These are phyloP conservation scores for Helicoverpa zea DNA, from an alignment of 1,140 invertebrate genomes.

Conservation along the genomic window DNA sequence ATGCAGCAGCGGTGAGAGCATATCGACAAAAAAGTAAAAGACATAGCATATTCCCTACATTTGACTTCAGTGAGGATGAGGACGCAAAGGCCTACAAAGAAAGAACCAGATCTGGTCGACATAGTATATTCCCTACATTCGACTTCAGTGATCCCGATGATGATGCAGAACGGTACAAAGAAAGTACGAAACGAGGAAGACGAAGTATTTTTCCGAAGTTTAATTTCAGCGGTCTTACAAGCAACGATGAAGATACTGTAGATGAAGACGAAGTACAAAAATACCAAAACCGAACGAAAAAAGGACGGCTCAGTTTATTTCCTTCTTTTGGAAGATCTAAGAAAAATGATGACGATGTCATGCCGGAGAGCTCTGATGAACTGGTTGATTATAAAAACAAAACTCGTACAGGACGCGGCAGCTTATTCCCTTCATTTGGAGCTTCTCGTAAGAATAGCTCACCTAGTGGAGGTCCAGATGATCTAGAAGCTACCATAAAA, in stretches of 20 bases:
- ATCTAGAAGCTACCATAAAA: constrained; percentile 76
- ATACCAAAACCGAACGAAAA: constrained; percentile 80
- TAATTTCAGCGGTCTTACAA: constrained; percentile 74
- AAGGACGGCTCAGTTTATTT: constrained; percentile 79
- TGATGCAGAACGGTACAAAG: constrained; percentile 73
- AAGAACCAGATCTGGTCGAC: constrained; percentile 66
- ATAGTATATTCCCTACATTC: constrained; percentile 75
- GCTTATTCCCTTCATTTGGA: constrained; percentile 79
- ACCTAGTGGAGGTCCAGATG: constrained; percentile 62
- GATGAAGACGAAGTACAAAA: constrained; percentile 78
- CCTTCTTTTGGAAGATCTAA: constrained; percentile 80
- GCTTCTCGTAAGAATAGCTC: constrained; percentile 75
- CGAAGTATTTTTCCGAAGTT: constrained; percentile 82
- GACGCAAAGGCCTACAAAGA: constrained; percentile 66
- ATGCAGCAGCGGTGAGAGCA: constrained; percentile 64
- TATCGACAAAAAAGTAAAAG: constrained; percentile 78
- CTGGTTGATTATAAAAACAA: constrained; percentile 81
- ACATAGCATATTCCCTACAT: constrained; percentile 81
- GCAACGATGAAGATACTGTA: constrained; percentile 76
- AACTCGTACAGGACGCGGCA: constrained; percentile 73
- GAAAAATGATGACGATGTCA: constrained; percentile 75
- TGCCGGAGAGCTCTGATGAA: constrained; percentile 81
- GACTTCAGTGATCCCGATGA: constrained; percentile 77
- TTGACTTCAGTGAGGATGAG: constrained; percentile 78
- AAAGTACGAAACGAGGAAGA: constrained; percentile 74